Evolutionary conservation across 2,797 vertebrate species (phyloP).

Genomic region (Galago senegalensis): DNA sequence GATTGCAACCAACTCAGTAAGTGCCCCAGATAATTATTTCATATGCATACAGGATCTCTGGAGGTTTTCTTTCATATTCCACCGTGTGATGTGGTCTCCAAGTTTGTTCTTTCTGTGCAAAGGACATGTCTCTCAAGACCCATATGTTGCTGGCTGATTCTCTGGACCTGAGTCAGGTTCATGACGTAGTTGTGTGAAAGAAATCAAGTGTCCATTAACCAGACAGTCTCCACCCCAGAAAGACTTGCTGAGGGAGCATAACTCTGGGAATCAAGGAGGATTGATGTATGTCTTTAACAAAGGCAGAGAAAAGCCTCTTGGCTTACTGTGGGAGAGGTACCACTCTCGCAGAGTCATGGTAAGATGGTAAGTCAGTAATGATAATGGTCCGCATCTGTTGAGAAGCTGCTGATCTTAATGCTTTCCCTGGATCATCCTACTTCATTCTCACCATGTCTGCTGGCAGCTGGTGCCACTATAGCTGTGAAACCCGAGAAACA

Average conservation of each 20-base stretch:
- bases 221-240: neutral
- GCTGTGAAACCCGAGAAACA: neutral
- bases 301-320: neutral
- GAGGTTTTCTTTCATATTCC: neutral
- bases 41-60: neutral
- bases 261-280: neutral
- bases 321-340: neutral
- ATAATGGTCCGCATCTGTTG: neutral
- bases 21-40: neutral
- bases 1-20: slow-evolving; percentile 42
- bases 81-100: neutral
- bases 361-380: neutral
- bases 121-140: neutral
- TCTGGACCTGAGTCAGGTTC: neutral
- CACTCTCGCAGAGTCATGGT: neutral
- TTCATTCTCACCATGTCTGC: neutral
- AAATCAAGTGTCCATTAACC: neutral
- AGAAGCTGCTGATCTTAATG: neutral
- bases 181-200: neutral
- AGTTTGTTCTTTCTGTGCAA: neutral
- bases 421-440: neutral
- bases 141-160: neutral
- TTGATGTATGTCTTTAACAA: neutral
- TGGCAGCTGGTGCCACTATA: neutral
- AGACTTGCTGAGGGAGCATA: neutral